Evolutionary conservation across 2,797 vertebrate species (phyloP).

Genomic region (Limosa lapponica): DNA sequence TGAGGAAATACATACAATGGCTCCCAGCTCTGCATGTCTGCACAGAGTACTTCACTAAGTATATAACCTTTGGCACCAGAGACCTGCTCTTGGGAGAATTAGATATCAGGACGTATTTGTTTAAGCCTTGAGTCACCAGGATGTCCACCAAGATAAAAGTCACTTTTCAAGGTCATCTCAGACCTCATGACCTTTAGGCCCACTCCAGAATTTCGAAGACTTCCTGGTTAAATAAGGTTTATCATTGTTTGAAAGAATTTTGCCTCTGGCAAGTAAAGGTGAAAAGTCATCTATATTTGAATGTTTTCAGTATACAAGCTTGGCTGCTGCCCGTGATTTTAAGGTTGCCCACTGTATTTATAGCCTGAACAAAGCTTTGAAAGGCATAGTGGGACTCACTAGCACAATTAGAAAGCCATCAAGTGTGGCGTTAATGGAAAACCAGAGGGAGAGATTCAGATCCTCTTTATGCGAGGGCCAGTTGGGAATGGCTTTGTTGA

Average conservation of each 20-base stretch:
- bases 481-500: not conserved
- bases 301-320: not conserved
- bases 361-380: not conserved
- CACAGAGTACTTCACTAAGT: not conserved
- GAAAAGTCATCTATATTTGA: conserved; percentile 25
- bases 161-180: conserved; percentile 47
- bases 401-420: not conserved
- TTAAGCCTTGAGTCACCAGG: conserved; percentile 1
- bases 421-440: not conserved
- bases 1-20: not conserved
- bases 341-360: conserved; percentile 3
- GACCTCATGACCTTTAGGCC: conserved; percentile 15
- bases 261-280: conserved; percentile 52
- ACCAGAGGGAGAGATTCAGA: not conserved
- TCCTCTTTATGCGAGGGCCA: not conserved
- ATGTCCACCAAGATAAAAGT: conserved; percentile 36
- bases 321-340: not conserved
- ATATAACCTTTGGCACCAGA: conserved; percentile 39
- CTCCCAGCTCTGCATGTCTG: not conserved
- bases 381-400: not conserved
- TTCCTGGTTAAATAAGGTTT: conserved; percentile 53
- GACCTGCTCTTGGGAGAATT: conserved; percentile 1
- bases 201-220: conserved; percentile 38
- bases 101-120: conserved; percentile 10
- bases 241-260: conserved; percentile 54